These are phyloP conservation scores for Hydractinia echinata DNA, from an alignment of 30 jellyfish, hydroid and myxozoan species.

Conservation along the genomic window DNA sequence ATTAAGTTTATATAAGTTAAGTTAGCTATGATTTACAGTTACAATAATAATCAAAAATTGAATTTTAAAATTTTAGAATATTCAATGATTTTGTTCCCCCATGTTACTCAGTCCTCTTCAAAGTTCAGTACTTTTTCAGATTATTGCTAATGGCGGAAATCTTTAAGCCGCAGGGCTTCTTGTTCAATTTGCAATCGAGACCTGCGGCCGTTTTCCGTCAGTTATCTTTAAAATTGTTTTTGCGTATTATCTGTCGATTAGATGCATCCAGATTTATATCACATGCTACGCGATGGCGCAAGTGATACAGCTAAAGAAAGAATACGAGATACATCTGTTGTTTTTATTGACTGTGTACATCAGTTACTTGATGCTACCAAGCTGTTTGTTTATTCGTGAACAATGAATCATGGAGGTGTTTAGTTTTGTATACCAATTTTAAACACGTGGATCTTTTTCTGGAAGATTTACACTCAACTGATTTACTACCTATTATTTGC, in stretches of 20 bases:
- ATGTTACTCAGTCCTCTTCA: too few relatives aligned
- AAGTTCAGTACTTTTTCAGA: too few relatives aligned
- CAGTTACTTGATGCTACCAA: conserved; percentile 55
- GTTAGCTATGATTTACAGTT: too few relatives aligned
- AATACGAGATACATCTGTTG: conserved; percentile 41
- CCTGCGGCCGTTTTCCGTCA: not conserved
- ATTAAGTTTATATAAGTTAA: too few relatives aligned
- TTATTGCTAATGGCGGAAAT: too few relatives aligned
- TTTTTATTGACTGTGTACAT: conserved; percentile 60
- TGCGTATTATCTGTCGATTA: conserved; percentile 10
- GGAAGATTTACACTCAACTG: too few relatives aligned
- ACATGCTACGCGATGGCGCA: conserved; percentile 68
- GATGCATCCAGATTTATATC: conserved; percentile 90
- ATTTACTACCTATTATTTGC: too few relatives aligned
- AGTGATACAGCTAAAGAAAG: conserved; percentile 38
- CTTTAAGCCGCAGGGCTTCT: too few relatives aligned
- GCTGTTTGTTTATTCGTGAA: conserved; percentile 51
- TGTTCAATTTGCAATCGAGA: not conserved
- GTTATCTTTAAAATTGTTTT: not conserved
- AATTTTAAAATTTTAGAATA: too few relatives aligned
- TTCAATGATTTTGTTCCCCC: too few relatives aligned
- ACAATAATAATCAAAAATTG: too few relatives aligned
- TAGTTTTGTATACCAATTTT: not conserved
- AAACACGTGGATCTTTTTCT: too few relatives aligned
- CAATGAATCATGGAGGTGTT: not conserved